These are phyloP conservation scores for Hemichromis elongatus DNA, from an alignment of 2,113 vertebrate species.

Conservation along the genomic window DNA sequence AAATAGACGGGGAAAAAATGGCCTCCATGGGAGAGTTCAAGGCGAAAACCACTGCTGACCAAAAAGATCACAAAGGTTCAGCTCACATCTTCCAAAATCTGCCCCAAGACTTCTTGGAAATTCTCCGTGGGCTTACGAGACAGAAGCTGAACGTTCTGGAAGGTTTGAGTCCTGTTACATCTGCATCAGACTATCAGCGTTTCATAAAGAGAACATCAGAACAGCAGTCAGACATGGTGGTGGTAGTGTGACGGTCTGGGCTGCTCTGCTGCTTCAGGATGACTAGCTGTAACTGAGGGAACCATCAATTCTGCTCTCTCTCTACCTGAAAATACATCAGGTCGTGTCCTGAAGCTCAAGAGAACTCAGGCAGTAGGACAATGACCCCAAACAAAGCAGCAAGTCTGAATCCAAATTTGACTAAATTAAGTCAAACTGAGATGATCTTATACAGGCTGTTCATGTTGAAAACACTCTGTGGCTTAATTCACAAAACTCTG, in stretches of 20 bases:
- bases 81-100: no score
- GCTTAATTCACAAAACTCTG: not conserved
- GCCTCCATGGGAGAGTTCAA: no score
- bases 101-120: not conserved
- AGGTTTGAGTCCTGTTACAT: not conserved
- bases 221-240: not conserved
- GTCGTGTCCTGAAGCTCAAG: not conserved
- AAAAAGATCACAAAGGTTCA: no score
- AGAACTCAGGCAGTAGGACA: not conserved
- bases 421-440: not conserved
- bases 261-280: not conserved
- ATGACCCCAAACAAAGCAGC: not conserved
- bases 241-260: not conserved
- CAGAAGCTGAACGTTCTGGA: not conserved
- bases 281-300: no score
- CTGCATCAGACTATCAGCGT: not conserved
- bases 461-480: not conserved
- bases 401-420: not conserved
- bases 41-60: no score
- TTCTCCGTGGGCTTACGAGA: not conserved
- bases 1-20: no score
- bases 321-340: not conserved
- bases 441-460: not conserved
- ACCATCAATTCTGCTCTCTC: no score
- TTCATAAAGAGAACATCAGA: not conserved